A percentile compares a stretch with the other conserved stretches of the same genome.
Conservation (phyloP, 2,113 vertebrate genomes). For the Aplodontia rufa region DNA sequence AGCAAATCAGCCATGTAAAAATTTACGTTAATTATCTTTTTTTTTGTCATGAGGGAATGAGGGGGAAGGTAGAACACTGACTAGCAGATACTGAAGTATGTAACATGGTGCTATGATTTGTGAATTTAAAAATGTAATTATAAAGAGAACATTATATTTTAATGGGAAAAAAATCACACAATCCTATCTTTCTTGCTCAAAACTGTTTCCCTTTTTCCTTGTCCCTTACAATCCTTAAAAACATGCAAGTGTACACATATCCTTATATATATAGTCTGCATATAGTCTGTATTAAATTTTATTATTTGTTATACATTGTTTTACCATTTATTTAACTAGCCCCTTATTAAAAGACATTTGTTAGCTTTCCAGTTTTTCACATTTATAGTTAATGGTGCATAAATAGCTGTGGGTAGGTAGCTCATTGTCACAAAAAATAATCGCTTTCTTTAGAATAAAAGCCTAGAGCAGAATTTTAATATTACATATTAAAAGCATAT, state of each 20-base stretch:
- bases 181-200: neutral
- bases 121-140: neutral
- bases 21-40: neutral
- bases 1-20: neutral
- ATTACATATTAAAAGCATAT: neutral
- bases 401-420: neutral
- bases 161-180: neutral
- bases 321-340: neutral
- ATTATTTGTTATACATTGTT: constrained; percentile 7
- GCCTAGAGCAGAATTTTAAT: neutral
- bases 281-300: neutral
- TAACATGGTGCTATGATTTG: neutral
- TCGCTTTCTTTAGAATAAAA: neutral
- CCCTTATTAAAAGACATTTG: neutral
- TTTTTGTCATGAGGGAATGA: neutral
- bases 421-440: neutral
- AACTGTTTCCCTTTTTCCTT: neutral
- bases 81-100: neutral
- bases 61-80: neutral
- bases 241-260: neutral
- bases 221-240: neutral
- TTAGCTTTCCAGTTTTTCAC: constrained; percentile 18
- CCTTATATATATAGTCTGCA: neutral
- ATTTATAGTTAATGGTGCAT: neutral
- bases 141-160: neutral